A percentile compares a stretch with the other conserved stretches of the same genome.
These are phyloP conservation scores for Ammodytes marinus DNA, from an alignment of 2,113 vertebrate genomes.

Conservation along the genomic window DNA sequence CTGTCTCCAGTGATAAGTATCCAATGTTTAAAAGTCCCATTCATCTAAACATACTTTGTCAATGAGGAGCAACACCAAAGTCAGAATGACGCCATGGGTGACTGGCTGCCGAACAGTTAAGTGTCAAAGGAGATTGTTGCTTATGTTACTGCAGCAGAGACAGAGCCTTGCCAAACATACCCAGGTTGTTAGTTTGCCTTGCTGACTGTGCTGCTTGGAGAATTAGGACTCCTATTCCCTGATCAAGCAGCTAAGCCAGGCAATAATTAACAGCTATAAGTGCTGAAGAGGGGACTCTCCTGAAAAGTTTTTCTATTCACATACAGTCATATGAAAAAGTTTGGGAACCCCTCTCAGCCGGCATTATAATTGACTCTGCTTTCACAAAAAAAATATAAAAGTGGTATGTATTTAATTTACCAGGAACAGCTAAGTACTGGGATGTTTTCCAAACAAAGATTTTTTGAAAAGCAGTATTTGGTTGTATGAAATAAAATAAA, in stretches of 20 bases:
- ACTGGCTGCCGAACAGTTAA: not conserved
- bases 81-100: not conserved
- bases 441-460: no score
- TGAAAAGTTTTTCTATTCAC: not conserved
- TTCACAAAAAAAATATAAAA: no score
- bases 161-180: conserved; percentile 24
- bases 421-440: no score
- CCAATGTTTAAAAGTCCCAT: no score
- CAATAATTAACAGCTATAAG: conserved; percentile 13
- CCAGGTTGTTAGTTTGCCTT: conserved; percentile 21
- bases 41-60: not conserved
- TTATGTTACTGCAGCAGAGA: not conserved
- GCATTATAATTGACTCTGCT: no score
- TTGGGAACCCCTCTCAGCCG: no score
- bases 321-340: no score
- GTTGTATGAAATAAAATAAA: no score
- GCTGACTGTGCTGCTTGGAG: conserved; percentile 25
- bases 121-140: conserved; percentile 2
- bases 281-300: not conserved
- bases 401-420: no score
- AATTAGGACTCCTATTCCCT: conserved; percentile 32
- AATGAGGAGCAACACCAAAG: not conserved
- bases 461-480: no score
- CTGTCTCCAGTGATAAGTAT: no score
- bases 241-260: conserved; percentile 9